phyloP scores from a whole-genome alignment of 2,888 invertebrate genomes.

The Mactromeris polynyma region DNA sequence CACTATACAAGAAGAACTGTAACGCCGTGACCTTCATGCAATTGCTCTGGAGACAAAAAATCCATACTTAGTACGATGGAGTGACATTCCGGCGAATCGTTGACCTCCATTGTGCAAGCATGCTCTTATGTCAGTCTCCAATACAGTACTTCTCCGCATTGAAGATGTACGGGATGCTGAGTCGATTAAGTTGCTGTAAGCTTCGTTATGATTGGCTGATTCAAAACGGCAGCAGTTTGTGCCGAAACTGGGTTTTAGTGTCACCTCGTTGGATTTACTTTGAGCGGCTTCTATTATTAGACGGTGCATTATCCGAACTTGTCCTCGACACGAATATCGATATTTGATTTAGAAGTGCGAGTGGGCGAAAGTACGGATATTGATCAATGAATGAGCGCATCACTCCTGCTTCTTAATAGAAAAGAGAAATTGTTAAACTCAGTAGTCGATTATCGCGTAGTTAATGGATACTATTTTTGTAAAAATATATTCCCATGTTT shows the following conservation, averaged over 20 bases:
- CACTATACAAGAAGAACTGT: neutral
- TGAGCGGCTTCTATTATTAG: neutral
- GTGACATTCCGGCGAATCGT: neutral
- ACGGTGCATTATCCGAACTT: conserved; percentile 7
- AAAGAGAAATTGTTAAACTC: too few species aligned
- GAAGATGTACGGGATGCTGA: neutral
- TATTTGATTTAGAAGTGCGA: neutral
- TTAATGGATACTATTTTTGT: too few species aligned
- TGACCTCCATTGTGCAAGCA: neutral
- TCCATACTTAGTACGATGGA: neutral
- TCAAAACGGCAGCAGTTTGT: neutral
- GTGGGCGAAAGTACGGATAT: neutral
- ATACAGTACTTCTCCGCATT: neutral
- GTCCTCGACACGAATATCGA: conserved; percentile 4
- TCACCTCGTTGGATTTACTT: neutral
- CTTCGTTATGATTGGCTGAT: neutral
- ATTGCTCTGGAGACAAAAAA: neutral
- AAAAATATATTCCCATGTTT: too few species aligned
- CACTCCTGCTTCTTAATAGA: too few species aligned
- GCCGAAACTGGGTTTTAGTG: neutral
- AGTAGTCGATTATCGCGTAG: too few species aligned
- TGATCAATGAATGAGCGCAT: neutral
- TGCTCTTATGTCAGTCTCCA: neutral
- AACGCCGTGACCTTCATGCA: neutral
- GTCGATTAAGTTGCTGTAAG: neutral